phyloP scores from a whole-genome alignment of 1,140 invertebrate species.

The Solen grandis region DNA sequence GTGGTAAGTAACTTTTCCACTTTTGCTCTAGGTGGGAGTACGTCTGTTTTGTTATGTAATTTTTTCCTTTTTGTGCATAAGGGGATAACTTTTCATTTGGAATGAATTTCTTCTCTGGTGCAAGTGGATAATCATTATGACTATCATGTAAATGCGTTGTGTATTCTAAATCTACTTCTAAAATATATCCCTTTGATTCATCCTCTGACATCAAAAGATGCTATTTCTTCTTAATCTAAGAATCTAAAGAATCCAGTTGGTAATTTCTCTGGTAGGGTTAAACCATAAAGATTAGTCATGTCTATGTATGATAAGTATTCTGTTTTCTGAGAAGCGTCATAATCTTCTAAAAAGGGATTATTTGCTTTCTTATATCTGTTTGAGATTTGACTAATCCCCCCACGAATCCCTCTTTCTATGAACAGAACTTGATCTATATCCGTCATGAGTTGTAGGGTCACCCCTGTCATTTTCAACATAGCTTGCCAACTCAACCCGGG shows the following conservation, averaged over 20 bases:
- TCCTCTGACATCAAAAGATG: conserved; percentile 78
- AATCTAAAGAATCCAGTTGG: conserved; percentile 65
- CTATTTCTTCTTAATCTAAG: conserved; percentile 47
- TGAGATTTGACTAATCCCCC: conserved; percentile 45
- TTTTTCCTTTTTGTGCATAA: conserved; percentile 53
- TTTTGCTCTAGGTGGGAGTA: too few species aligned
- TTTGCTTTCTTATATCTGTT: conserved; percentile 53
- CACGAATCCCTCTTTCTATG: conserved; percentile 47
- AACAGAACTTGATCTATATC: conserved; percentile 54
- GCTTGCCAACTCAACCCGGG: conserved; percentile 66
- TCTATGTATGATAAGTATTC: conserved; percentile 45
- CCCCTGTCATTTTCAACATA: conserved; percentile 64
- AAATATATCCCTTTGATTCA: conserved; percentile 82
- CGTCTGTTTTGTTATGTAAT: conserved; percentile 15
- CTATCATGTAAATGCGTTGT: conserved; percentile 81
- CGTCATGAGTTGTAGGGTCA: conserved; percentile 46
- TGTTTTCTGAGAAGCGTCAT: conserved; percentile 8
- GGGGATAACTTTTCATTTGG: conserved; percentile 50
- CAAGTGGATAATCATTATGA: conserved; percentile 83
- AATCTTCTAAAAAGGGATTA: conserved; percentile 45
- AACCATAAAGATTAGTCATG: conserved; percentile 72
- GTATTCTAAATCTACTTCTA: conserved; percentile 81
- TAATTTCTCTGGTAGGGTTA: conserved; percentile 60
- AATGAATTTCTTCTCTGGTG: conserved; percentile 71
- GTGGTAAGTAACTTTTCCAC: conserved; percentile 52